These are phyloP conservation scores for Epizoanthus illoricatus DNA, from an alignment of 92 coral and sea anemone species.

Conservation along the genomic window DNA sequence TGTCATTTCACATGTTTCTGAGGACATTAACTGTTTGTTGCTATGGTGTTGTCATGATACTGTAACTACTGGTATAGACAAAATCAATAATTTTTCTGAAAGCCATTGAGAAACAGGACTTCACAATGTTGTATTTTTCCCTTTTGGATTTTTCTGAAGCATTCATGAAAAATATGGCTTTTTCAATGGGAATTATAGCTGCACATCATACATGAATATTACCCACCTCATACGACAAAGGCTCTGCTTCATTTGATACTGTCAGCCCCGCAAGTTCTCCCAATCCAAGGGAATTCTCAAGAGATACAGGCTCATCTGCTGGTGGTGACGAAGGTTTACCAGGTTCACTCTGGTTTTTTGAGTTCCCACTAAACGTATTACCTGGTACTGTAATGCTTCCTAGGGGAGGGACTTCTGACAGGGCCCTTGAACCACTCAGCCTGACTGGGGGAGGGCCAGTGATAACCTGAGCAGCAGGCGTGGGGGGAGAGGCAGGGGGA, in stretches of 20 bases:
- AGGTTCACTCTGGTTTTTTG: conserved; percentile 27
- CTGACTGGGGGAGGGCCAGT: conserved; percentile 92
- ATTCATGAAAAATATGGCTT: too few species aligned
- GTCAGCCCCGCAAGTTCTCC: conserved; percentile 98
- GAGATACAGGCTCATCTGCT: conserved; percentile 67
- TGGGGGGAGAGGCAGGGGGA: conserved; percentile 47
- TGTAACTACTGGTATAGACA: too few species aligned
- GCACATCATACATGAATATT: not conserved
- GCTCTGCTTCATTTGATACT: conserved; percentile 94
- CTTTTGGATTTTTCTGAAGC: too few species aligned
- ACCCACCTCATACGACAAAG: conserved; percentile 88
- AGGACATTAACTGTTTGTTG: too few species aligned
- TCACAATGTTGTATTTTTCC: too few species aligned
- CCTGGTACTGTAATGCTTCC: conserved; percentile 81
- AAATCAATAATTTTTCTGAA: too few species aligned
- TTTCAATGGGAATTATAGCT: too few species aligned
- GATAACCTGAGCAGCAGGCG: conserved; percentile 64
- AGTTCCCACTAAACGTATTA: conserved; percentile 45
- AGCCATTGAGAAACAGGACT: too few species aligned
- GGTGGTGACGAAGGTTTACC: conserved; percentile 56
- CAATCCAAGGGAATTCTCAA: conserved; percentile 82
- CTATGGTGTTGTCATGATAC: too few species aligned
- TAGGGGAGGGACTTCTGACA: conserved; percentile 90
- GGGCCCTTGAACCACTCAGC: conserved; percentile 85
- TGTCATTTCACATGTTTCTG: too few species aligned